Percentiles rank a stretch among this genome's conserved stretches.
phyloP scores from a whole-genome alignment of 2,797 vertebrate species.

The Babyrousa celebensis region DNA sequence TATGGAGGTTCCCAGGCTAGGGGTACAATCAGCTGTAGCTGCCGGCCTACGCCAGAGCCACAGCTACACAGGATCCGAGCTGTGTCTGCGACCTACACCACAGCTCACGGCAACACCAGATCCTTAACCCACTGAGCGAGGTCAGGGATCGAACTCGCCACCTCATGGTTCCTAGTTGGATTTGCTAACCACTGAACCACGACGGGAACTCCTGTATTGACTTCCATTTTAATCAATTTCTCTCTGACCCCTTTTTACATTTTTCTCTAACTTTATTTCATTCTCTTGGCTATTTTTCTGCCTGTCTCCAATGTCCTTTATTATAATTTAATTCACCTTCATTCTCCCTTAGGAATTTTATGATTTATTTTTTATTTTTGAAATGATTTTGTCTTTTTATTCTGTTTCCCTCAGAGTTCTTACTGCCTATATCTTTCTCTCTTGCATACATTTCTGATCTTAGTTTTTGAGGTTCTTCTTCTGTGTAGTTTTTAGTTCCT shows the following conservation, averaged over 20 bases:
- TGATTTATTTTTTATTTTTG: slow-evolving; percentile 34
- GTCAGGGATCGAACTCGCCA: too few relatives aligned
- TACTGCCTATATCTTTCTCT: background rate
- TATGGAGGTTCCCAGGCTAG: too few relatives aligned
- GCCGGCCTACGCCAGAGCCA: too few relatives aligned
- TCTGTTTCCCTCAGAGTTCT: background rate
- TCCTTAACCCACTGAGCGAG: too few relatives aligned
- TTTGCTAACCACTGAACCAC: too few relatives aligned
- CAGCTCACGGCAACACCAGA: too few relatives aligned
- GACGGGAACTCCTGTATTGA: background rate
- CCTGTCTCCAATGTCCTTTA: slow-evolving; percentile 29
- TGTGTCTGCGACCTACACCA: too few relatives aligned
- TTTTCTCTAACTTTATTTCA: slow-evolving; percentile 56
- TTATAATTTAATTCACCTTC: slow-evolving; percentile 64
- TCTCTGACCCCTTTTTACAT: background rate
- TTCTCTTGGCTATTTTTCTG: slow-evolving; percentile 17
- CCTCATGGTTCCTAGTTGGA: too few relatives aligned
- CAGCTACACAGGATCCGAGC: too few relatives aligned
- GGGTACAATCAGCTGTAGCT: too few relatives aligned
- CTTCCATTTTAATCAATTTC: background rate
- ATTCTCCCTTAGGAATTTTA: slow-evolving; percentile 13
- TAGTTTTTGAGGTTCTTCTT: background rate
- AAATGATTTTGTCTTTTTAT: slow-evolving; percentile 30
- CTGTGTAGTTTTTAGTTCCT: background rate
- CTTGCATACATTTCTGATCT: background rate